Conservation (phyloP, 2,113 vertebrate genomes). For the Nibea coibor region DNA sequence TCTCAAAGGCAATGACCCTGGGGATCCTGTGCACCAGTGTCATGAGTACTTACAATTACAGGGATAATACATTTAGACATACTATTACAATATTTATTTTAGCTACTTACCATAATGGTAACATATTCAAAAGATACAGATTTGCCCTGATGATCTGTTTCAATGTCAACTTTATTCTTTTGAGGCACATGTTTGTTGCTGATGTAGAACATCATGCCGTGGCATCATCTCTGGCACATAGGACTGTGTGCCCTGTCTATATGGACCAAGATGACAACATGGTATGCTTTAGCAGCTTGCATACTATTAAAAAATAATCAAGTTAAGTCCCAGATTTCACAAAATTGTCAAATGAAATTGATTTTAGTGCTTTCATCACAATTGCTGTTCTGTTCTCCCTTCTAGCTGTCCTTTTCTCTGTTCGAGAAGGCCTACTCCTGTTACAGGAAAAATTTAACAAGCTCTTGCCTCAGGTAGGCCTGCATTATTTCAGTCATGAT, state of each 20-base stretch:
- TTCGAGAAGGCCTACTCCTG: slow-evolving; percentile 64
- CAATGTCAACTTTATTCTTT: slow-evolving; percentile 32
- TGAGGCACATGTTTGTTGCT: slow-evolving; percentile 59
- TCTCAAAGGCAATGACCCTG: not conserved
- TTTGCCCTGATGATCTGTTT: not conserved
- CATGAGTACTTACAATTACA: not conserved
- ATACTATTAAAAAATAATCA: not conserved
- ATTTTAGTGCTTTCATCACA: not conserved
- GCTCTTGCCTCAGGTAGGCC: slow-evolving; percentile 69
- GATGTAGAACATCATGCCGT: slow-evolving; percentile 22
- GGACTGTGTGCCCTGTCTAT: slow-evolving; percentile 7
- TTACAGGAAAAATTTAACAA: slow-evolving; percentile 63
- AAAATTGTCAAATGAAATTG: not conserved
- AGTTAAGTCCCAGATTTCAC: not conserved
- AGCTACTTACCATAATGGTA: not conserved
- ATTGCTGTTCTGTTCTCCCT: slow-evolving; percentile 6
- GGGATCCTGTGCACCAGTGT: not conserved
- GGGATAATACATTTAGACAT: not conserved
- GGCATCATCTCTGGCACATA: not conserved
- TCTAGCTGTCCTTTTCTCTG: slow-evolving; percentile 48
- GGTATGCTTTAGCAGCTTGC: slow-evolving; percentile 15
- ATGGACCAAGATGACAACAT: slow-evolving; percentile 35
- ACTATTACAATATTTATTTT: too few species aligned
- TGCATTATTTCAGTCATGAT: not conserved
- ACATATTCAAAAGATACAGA: not conserved